A percentile compares a stretch with the other conserved stretches of the same genome.
Evolutionary conservation across 2,888 invertebrate genomes (phyloP).

Genomic region (Meganola albula): DNA sequence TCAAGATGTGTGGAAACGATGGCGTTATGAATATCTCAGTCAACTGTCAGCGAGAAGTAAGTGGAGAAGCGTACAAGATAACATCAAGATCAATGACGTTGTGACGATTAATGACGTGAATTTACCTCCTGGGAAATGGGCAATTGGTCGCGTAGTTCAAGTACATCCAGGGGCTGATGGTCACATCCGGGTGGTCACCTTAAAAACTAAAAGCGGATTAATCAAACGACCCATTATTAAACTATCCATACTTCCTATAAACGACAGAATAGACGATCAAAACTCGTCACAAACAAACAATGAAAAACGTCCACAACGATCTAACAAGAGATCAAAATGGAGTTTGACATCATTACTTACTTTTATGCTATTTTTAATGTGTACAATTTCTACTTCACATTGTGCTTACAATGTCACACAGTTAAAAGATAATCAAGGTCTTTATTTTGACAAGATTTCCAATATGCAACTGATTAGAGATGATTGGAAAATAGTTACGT

Average conservation of each 20-base stretch:
- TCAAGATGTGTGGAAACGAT: constrained; percentile 3
- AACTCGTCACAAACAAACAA: background rate
- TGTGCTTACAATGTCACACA: background rate
- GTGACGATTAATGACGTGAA: background rate
- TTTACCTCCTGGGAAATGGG: background rate
- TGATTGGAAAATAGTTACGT: background rate
- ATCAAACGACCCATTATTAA: background rate
- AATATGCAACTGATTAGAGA: background rate
- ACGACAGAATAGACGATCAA: background rate
- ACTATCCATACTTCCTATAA: constrained; percentile 1
- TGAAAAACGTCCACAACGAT: too few relatives aligned
- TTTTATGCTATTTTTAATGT: too few relatives aligned
- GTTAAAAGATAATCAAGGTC: background rate
- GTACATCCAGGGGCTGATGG: background rate
- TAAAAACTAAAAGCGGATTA: background rate
- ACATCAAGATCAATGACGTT: background rate
- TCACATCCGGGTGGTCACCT: background rate
- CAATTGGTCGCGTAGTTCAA: constrained; percentile 1
- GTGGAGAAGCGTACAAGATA: background rate
- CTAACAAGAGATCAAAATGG: background rate
- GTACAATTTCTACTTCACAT: background rate
- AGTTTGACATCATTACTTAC: background rate
- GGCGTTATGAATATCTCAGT: background rate
- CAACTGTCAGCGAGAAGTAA: background rate
- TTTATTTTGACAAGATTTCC: background rate